These are phyloP conservation scores for Hemiprocne comata DNA, from an alignment of 2,113 vertebrate genomes.

Conservation along the genomic window DNA sequence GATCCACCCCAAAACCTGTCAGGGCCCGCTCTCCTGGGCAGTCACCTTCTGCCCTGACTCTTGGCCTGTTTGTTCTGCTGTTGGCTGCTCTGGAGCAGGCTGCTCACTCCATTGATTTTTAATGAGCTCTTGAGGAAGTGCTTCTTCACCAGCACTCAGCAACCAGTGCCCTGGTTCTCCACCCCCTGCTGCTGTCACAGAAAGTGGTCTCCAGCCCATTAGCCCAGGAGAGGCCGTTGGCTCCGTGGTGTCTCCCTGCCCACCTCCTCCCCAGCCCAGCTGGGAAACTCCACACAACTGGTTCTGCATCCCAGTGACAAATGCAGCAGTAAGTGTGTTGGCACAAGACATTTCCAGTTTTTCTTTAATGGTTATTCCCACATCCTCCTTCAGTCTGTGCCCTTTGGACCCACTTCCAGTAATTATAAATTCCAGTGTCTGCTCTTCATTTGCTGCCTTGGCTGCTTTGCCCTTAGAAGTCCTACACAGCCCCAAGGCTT, in stretches of 20 bases:
- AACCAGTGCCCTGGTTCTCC: background rate
- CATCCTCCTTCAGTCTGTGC: background rate
- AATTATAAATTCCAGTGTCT: slow-evolving; percentile 15
- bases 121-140: background rate
- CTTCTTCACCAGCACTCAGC: background rate
- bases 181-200: rapidly evolving
- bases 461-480: background rate
- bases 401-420: background rate
- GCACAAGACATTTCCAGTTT: background rate
- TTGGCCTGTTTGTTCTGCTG: background rate
- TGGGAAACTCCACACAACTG: background rate
- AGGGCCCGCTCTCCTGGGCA: background rate
- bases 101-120: background rate
- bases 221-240: background rate
- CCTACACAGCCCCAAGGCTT: background rate
- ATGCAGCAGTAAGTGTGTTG: background rate
- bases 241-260: background rate
- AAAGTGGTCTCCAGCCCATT: background rate
- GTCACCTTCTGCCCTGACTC: background rate
- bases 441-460: background rate
- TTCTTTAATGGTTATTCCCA: slow-evolving; percentile 14
- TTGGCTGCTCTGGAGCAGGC: background rate
- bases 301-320: background rate
- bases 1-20: background rate
- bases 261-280: background rate